Conservation (phyloP, 2,113 vertebrate species). For the Campylomormyrus numenius region DNA sequence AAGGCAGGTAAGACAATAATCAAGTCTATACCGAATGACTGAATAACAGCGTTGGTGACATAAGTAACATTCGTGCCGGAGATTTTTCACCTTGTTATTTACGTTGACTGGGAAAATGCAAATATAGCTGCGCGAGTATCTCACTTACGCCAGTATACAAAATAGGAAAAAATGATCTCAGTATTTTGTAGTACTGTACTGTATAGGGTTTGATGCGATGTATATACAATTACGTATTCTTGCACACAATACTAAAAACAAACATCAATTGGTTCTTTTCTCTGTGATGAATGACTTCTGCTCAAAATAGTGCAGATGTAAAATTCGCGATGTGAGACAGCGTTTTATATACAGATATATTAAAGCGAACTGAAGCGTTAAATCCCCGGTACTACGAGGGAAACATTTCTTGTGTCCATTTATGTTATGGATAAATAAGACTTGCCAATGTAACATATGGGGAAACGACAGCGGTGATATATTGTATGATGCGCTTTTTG, state of each 20-base stretch:
- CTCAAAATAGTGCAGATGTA: background rate
- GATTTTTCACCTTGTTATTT: background rate
- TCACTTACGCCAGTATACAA: background rate
- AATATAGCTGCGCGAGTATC: background rate
- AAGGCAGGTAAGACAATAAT: constrained; percentile 58
- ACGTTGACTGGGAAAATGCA: background rate
- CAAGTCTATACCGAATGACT: background rate
- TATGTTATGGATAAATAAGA: background rate
- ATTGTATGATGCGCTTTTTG: background rate
- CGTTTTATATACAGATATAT: background rate
- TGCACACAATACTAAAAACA: background rate
- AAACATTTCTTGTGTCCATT: background rate
- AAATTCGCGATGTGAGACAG: background rate
- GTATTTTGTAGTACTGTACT: background rate
- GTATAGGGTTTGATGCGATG: background rate
- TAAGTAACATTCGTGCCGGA: constrained; percentile 16
- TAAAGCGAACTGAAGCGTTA: background rate
- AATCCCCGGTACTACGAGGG: background rate
- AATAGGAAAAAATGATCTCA: background rate
- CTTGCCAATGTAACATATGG: background rate
- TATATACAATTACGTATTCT: background rate
- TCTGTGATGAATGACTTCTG: background rate
- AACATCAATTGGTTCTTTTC: background rate
- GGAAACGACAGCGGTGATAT: background rate
- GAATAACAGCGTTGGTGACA: background rate